phyloP scores from a whole-genome alignment of 2,113 vertebrate species.

The Ranitomeya variabilis region DNA sequence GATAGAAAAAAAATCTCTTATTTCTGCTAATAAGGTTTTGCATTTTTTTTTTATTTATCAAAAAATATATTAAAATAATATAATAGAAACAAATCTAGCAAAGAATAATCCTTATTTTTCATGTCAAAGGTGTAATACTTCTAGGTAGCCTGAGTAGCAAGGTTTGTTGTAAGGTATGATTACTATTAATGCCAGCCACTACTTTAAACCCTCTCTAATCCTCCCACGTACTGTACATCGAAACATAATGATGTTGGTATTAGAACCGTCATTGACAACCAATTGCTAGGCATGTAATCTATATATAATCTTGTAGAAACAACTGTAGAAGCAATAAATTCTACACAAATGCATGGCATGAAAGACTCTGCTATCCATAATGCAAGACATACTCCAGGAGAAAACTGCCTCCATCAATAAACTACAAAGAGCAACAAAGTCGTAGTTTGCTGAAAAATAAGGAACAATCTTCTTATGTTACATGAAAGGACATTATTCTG shows the following conservation, averaged over 20 bases:
- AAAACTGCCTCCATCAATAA: background rate
- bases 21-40: no score
- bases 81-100: no score
- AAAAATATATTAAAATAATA: no score
- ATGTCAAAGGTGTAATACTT: background rate
- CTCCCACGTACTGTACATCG: background rate
- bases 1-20: no score
- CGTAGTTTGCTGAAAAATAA: background rate
- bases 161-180: no score
- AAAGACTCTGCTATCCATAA: background rate
- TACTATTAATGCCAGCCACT: background rate
- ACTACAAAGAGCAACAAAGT: background rate
- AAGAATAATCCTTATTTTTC: no score
- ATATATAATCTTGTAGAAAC: background rate
- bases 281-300: background rate
- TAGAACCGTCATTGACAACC: background rate
- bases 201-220: background rate
- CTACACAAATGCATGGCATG: background rate
- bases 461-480: background rate
- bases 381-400: background rate
- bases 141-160: background rate
- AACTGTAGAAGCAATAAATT: background rate
- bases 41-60: no score
- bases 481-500: slow-evolving; percentile 17
- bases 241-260: background rate